phyloP scores from a whole-genome alignment of 2,888 invertebrate genomes.

The Desoria tigrina region DNA sequence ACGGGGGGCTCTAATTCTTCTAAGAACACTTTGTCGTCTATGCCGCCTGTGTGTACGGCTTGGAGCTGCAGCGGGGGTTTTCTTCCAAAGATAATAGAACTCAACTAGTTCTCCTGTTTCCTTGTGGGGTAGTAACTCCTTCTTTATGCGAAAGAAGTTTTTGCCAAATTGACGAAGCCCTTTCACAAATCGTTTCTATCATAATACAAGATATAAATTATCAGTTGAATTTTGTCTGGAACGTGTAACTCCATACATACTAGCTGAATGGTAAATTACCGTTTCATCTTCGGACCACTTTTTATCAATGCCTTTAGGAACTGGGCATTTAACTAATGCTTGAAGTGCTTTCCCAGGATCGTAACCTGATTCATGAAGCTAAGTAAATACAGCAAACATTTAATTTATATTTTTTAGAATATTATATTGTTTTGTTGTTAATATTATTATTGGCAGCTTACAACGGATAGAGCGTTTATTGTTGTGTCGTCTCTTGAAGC shows the following conservation, averaged over 20 bases:
- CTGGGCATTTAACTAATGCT: constrained; percentile 94
- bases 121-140: constrained; percentile 93
- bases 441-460: constrained; percentile 59
- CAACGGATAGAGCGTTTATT: constrained; percentile 92
- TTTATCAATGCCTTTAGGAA: constrained; percentile 94
- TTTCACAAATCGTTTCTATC: constrained; percentile 91
- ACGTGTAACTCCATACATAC: too few species aligned
- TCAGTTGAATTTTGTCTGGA: constrained; percentile 1
- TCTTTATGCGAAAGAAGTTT: constrained; percentile 96
- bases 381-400: constrained; percentile 51
- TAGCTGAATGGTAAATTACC: too few species aligned
- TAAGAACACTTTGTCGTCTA: constrained; percentile 79
- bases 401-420: too few species aligned
- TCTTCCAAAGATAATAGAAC: constrained; percentile 99
- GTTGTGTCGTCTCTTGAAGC: constrained; percentile 97
- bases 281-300: constrained; percentile 98
- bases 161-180: constrained; percentile 97
- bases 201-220: constrained; percentile 24
- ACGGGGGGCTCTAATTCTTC: constrained; percentile 83
- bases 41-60: constrained; percentile 87
- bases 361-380: constrained; percentile 94
- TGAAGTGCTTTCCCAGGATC: constrained; percentile 95
- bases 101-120: constrained; percentile 96
- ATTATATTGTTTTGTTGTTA: background rate
- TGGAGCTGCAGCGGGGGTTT: constrained; percentile 95